A percentile compares a stretch with the other conserved stretches of the same genome.
phyloP scores from a whole-genome alignment of 1,140 invertebrate species.

The Meloidogyne exigua region DNA sequence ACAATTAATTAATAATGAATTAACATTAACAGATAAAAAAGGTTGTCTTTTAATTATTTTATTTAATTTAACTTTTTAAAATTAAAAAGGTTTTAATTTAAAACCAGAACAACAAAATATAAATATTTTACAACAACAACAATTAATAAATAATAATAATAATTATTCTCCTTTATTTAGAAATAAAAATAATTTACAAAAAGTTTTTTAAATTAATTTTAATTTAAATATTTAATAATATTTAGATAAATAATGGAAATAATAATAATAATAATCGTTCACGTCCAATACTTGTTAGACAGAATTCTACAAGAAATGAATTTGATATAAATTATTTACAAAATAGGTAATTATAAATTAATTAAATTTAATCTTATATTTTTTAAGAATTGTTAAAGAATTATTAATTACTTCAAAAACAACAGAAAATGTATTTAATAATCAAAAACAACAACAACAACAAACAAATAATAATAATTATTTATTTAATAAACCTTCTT shows the following conservation, averaged over 20 bases:
- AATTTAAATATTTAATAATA: not conserved
- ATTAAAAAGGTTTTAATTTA: too few relatives aligned
- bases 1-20: too few relatives aligned
- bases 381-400: not conserved
- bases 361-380: not conserved
- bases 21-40: too few relatives aligned
- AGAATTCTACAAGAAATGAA: not conserved
- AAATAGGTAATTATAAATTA: not conserved
- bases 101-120: too few relatives aligned
- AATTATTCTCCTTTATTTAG: not conserved
- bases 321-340: not conserved
- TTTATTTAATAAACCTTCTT: not conserved
- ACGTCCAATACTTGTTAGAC: not conserved
- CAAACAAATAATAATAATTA: not conserved
- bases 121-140: too few relatives aligned
- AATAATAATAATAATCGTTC: not conserved
- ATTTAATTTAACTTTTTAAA: too few relatives aligned
- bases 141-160: too few relatives aligned
- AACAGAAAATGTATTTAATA: constrained; percentile 1
- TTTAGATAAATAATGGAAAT: not conserved
- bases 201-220: not conserved
- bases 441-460: not conserved
- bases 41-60: too few relatives aligned
- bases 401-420: constrained; percentile 7
- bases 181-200: not conserved